Conservation (phyloP, 2,888 invertebrate species). For the Lithodes maja region DNA sequence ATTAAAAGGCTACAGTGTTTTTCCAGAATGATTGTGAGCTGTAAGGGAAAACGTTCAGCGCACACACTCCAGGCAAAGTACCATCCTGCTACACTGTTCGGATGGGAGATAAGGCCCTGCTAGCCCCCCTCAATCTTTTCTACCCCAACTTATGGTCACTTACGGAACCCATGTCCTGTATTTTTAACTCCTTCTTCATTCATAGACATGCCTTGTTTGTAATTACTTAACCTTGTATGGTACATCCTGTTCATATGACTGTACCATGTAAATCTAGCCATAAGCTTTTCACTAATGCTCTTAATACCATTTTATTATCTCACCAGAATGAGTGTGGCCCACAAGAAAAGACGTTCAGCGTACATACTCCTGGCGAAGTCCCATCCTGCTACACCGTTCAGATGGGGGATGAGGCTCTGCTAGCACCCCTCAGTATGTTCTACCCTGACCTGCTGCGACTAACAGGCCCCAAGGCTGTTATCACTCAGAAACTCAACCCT, state of each 20-base stretch:
- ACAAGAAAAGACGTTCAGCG: constrained; percentile 86
- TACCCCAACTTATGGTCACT: constrained; percentile 90
- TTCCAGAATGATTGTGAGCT: constrained; percentile 90
- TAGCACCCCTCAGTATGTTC: constrained; percentile 91
- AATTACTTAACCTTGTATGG: no score
- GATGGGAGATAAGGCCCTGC: constrained; percentile 93
- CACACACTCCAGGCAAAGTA: constrained; percentile 83
- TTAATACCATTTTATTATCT: no score
- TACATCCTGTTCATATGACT: no score
- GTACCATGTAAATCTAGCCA: no score
- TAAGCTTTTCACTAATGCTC: no score
- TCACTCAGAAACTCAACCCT: constrained; percentile 77
- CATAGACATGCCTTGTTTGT: no score
- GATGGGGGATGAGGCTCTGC: constrained; percentile 93
- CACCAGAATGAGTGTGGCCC: constrained; percentile 90
- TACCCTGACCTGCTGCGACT: constrained; percentile 90
- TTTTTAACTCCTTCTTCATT: no score
- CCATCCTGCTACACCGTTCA: constrained; percentile 82
- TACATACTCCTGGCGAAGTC: constrained; percentile 83
- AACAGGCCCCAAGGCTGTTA: constrained; percentile 83
- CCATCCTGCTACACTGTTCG: constrained; percentile 82
- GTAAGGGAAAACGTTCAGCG: constrained; percentile 86
- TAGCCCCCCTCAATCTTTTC: constrained; percentile 91
- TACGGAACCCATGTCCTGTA: no score
- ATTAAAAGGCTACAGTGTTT: no score